Percentiles rank a stretch among this genome's conserved stretches.
phyloP scores from a whole-genome alignment of 2,888 invertebrate genomes.

The Rhagium mordax region DNA sequence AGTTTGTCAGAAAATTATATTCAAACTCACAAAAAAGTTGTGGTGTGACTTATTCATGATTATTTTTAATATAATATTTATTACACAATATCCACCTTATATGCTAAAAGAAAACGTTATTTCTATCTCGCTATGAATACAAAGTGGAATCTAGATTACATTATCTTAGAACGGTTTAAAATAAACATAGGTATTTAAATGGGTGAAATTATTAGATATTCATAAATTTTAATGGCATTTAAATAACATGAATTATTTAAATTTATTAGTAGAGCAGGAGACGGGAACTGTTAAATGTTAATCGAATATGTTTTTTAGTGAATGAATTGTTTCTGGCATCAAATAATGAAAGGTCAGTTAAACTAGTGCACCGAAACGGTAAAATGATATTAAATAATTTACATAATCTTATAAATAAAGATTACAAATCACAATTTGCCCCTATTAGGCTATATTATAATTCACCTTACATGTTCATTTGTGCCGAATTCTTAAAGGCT shows the following conservation, averaged over 20 bases:
- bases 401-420: too few species aligned
- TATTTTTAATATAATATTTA: neutral
- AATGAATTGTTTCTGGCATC: neutral
- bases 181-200: constrained; percentile 17
- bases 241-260: constrained; percentile 21
- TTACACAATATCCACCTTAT: neutral
- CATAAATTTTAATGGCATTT: constrained; percentile 27
- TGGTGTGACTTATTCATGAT: neutral
- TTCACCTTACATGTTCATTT: too few species aligned
- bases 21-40: neutral
- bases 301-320: constrained; percentile 6
- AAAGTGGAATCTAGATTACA: constrained; percentile 21
- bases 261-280: neutral
- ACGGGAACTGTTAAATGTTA: neutral
- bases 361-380: neutral
- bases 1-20: neutral
- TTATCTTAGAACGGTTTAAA: constrained; percentile 6
- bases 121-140: constrained; percentile 15
- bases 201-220: constrained; percentile 3
- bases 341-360: neutral
- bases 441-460: too few species aligned
- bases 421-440: too few species aligned
- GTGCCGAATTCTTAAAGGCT: neutral
- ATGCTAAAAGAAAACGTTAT: neutral
- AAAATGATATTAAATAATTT: too few species aligned